Evolutionary conservation across 2,888 invertebrate species (phyloP), one percentile per base, ranked within the genome.

Genomic region (Toxonevra muliebris): DNA sequence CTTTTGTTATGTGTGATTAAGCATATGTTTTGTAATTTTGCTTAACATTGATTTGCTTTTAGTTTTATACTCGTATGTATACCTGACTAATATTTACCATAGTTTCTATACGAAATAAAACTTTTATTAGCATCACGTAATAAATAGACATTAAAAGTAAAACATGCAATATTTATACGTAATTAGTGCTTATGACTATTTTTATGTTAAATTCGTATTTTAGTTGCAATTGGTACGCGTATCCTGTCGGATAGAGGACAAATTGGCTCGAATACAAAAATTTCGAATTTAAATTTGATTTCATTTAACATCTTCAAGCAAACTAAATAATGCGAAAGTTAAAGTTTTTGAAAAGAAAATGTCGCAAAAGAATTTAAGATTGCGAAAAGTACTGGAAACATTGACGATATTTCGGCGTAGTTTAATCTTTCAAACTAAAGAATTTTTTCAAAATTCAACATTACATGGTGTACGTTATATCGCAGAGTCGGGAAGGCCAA

Each of bases 381-480:
- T 72, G 11, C 63, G 70, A 9, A 63, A 75, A 12, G 42, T 75
- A 30, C 54, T 75, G 4, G 77, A 80, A 57, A 79, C 80, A 0
- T 30, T 82, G 58, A 71, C 76, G 41, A 78, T 85, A 55, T 82
- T 90, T 74, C 80, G 89, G 30, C 88, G 90, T 1, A 92, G 92
- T 80, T 88, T 90, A 77, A 87, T 88, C 43, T 90, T 90, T 78
- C 92, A 93, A 82, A 89, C 90, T 0, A 89, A 89, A 68, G 90
- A 92, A 79, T 93, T 92, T 82, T 92, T 93, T 78, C 89, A 91
- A 76, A 90, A 92, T 78, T 92, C 92, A 0, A 92, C 92, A 0
- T 85, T 93, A 48, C 93, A 93, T 80, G 93, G 93, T 15, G 91
- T 94, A 0, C 88, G 91, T 30, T 93, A 93, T 76, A 92, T 93